These are phyloP conservation scores for Psix sp. DNA, from an alignment of 1,140 invertebrate species.

Conservation along the genomic window DNA sequence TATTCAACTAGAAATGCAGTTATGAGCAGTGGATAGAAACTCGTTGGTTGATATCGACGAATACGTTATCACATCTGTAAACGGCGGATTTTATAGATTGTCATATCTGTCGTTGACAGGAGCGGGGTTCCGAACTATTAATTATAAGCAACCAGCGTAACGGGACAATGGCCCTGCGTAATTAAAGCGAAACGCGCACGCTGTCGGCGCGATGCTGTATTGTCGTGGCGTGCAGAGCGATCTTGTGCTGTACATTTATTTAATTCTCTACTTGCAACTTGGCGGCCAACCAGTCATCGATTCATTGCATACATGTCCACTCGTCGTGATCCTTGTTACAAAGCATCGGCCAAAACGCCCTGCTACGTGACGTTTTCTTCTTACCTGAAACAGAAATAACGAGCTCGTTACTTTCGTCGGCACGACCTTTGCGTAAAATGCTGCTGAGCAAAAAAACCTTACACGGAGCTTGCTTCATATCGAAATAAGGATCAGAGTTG, in stretches of 20 bases:
- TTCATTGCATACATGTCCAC: conserved; percentile 53
- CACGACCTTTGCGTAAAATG: conserved; percentile 58
- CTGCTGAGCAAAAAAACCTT: conserved; percentile 44
- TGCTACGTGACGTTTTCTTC: conserved; percentile 56
- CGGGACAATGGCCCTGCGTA: conserved; percentile 70
- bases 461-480: conserved; percentile 53
- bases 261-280: conserved; percentile 44
- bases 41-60: conserved; percentile 62
- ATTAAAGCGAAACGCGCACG: conserved; percentile 66
- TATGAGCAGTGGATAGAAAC: conserved; percentile 58
- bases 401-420: conserved; percentile 60
- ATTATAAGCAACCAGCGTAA: conserved; percentile 73
- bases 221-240: conserved; percentile 10
- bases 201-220: conserved; percentile 15
- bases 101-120: conserved; percentile 74
- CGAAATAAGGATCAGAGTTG: conserved; percentile 56
- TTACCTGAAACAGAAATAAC: conserved; percentile 72
- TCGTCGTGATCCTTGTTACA: conserved; percentile 47
- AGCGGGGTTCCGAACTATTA: conserved; percentile 70
- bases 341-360: conserved; percentile 52
- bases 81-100: conserved; percentile 74
- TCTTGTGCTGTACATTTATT: conserved; percentile 50
- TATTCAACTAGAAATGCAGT: conserved; percentile 64
- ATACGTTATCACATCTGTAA: conserved; percentile 69
- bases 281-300: conserved; percentile 42